Evolutionary conservation across 2,113 vertebrate genomes (phyloP).

Genomic region (Sphaerodactylus townsendi): DNA sequence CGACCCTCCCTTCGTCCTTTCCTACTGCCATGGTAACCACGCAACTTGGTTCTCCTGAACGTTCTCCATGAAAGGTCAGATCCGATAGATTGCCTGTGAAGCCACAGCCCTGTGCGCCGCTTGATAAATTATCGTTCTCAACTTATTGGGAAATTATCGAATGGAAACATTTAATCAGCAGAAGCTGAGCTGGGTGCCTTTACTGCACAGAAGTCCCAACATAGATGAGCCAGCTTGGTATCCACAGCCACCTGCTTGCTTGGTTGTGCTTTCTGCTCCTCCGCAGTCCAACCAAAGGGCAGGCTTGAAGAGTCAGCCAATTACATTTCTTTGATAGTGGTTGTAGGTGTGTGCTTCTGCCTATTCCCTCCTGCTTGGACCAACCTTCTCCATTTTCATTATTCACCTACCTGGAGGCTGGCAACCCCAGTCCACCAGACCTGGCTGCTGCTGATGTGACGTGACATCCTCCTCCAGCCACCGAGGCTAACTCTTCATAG

Average conservation of each 20-base stretch:
- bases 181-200: not conserved
- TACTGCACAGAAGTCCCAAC: fast-evolving
- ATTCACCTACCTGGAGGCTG: too few species aligned
- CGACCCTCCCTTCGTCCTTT: not conserved
- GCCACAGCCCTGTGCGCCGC: fast-evolving
- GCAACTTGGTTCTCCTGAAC: not conserved
- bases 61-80: conserved; percentile 21
- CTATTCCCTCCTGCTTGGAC: too few species aligned
- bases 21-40: fast-evolving
- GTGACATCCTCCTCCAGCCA: too few species aligned
- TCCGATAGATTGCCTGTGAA: fast-evolving
- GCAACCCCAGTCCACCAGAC: too few species aligned
- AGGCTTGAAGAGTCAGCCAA: conserved; percentile 37
- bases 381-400: too few species aligned
- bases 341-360: too few species aligned
- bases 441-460: too few species aligned
- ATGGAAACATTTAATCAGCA: not conserved
- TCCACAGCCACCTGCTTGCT: not conserved
- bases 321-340: too few species aligned
- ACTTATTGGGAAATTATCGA: not conserved
- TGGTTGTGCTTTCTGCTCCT: not conserved
- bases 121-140: conserved; percentile 25
- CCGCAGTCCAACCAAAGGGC: not conserved
- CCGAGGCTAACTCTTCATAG: too few species aligned
- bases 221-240: not conserved